A percentile compares a stretch with the other conserved stretches of the same genome.
Conservation (phyloP, 1,140 invertebrate genomes). For the Zaprionus nigranus region DNA sequence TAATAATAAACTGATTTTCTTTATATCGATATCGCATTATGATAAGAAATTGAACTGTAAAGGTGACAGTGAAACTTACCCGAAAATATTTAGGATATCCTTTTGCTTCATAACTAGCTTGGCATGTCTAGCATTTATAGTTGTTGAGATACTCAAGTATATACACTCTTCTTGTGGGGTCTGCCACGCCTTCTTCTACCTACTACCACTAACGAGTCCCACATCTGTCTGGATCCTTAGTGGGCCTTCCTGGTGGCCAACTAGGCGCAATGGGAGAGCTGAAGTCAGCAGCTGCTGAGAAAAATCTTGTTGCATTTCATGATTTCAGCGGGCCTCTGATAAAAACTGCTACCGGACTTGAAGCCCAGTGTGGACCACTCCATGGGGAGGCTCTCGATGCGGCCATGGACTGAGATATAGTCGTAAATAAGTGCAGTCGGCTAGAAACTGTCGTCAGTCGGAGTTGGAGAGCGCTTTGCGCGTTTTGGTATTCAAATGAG, state of each 20-base stretch:
- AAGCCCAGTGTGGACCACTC: not conserved
- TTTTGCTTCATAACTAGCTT: too few species aligned
- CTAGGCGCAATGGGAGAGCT: not conserved
- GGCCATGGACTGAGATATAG: constrained; percentile 41
- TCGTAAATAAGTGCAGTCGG: constrained; percentile 69
- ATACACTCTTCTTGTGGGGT: too few species aligned
- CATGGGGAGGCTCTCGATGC: not conserved
- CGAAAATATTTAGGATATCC: too few species aligned
- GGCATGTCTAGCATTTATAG: too few species aligned
- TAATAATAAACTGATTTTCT: too few species aligned
- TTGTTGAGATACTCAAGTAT: too few species aligned
- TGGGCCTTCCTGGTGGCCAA: not conserved
- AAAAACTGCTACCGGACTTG: constrained; percentile 1
- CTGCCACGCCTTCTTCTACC: too few species aligned
- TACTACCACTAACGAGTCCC: too few species aligned
- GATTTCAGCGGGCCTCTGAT: not conserved
- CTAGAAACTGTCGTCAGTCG: constrained; percentile 58
- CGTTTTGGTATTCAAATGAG: constrained; percentile 76
- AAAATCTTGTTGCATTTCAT: constrained; percentile 5
- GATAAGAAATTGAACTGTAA: too few species aligned
- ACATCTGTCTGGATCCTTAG: not conserved
- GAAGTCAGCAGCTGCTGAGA: not conserved
- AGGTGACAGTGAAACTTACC: too few species aligned
- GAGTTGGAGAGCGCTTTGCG: constrained; percentile 49
- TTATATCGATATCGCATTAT: too few species aligned